These are phyloP conservation scores for Premnoplex brunnescens DNA, from an alignment of 2,797 vertebrate species.

Conservation along the genomic window DNA sequence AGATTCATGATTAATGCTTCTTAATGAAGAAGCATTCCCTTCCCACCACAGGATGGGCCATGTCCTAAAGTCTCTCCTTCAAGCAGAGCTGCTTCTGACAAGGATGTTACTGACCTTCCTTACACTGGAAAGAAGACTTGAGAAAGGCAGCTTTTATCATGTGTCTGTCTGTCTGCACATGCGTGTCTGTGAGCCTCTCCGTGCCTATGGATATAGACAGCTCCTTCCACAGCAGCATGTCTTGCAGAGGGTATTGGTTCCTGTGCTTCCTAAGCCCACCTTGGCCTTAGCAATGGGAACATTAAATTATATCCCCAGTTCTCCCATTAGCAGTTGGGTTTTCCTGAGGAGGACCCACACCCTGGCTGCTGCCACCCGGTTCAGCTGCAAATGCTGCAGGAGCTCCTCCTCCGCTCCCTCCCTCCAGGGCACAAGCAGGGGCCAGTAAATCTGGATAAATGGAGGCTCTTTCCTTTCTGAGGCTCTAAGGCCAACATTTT, in stretches of 20 bases:
- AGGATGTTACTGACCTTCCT: neutral
- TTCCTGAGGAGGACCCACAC: neutral
- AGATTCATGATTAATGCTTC: neutral
- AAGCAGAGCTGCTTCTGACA: neutral
- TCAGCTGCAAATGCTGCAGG: neutral
- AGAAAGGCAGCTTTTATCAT: neutral
- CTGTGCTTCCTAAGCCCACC: neutral
- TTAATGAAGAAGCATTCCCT: neutral
- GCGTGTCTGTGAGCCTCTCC: rapidly evolving
- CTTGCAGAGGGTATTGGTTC: neutral
- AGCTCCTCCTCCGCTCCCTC: neutral
- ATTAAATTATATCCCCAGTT: rapidly evolving
- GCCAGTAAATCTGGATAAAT: neutral
- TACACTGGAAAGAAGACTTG: neutral
- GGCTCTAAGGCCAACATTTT: neutral
- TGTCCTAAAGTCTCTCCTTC: neutral
- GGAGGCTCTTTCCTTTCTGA: neutral
- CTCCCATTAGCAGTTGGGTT: neutral
- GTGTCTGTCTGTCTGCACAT: rapidly evolving
- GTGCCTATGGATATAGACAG: rapidly evolving
- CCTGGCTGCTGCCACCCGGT: neutral
- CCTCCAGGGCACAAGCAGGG: rapidly evolving
- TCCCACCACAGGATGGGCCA: neutral
- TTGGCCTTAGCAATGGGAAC: rapidly evolving
- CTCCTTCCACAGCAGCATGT: neutral